A percentile compares a stretch with the other conserved stretches of the same genome.
phyloP scores from a whole-genome alignment of 1,140 invertebrate species.

The Tenebrio molitor region DNA sequence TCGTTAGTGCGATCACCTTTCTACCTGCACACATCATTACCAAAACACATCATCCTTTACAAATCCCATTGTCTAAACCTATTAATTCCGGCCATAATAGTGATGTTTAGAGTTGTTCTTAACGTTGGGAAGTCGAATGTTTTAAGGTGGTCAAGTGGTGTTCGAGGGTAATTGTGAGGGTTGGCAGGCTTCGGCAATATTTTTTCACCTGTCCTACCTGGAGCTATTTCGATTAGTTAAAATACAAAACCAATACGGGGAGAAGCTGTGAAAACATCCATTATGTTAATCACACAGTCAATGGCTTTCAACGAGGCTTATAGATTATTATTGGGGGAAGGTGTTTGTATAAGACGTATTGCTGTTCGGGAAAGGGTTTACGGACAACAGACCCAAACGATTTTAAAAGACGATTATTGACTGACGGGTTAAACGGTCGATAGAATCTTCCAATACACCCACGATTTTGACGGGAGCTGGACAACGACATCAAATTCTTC shows the following conservation, averaged over 20 bases:
- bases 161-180: slow-evolving; percentile 23
- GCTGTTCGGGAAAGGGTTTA: slow-evolving; percentile 20
- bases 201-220: slow-evolving; percentile 45
- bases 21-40: too few species aligned
- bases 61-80: too few species aligned
- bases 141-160: slow-evolving; percentile 39
- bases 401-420: slow-evolving; percentile 1
- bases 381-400: slow-evolving; percentile 3
- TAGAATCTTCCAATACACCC: slow-evolving; percentile 1
- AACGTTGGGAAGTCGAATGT: slow-evolving; percentile 13
- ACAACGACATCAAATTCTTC: too few species aligned
- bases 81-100: too few species aligned
- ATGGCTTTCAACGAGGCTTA: slow-evolving; percentile 49
- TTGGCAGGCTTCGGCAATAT: slow-evolving; percentile 33
- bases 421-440: neutral
- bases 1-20: too few species aligned
- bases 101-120: neutral
- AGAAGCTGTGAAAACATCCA: slow-evolving; percentile 51
- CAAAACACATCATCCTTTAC: too few species aligned
- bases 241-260: slow-evolving; percentile 46
- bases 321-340: slow-evolving; percentile 27
- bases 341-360: slow-evolving; percentile 31
- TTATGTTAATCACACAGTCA: slow-evolving; percentile 50
- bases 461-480: neutral
- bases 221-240: slow-evolving; percentile 41